Evolutionary conservation across 2,888 invertebrate species (phyloP), one percentile per base, ranked within the genome.

Genomic region (Gymnoscelis rufifasciata): DNA sequence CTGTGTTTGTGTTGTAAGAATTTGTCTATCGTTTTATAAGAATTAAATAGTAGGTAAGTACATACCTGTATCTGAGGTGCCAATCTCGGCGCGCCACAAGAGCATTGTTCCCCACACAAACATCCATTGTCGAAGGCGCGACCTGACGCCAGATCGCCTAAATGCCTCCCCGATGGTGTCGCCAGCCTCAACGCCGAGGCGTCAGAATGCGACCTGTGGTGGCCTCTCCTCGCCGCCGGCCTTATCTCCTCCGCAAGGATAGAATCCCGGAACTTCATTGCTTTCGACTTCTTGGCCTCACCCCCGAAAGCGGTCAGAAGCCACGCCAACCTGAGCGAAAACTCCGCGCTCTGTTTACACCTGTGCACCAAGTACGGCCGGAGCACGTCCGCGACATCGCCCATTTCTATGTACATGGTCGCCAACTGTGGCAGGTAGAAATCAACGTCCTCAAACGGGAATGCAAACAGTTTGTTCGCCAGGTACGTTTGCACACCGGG

Each of bases 381-480:
- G 56, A 89, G 68, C 58, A 88, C 83, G 89, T 99, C 98, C 43
- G 99, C 98, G 60, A 98, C 93, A 75, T 98, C 98, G 68, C 95
- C 95, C 93, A 98, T 97, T 89, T 98, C 97, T 82, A 99, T 95
- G 80, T 98, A 99, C 96, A 99, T 97, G 69, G 97, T 97, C 69
- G 99, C 94, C 71, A 99, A 88, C 86, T 99, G 99, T 37, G 99
- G 99, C 76, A 99, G 91, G 88, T 98, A 99, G 80, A 98, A 97
- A 89, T 99, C 98, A 55, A 99, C 97, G 62, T 98, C 97, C 57
- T 90, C 91, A 77, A 95, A 92, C 23, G 94, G 93, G 82, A 99
- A 99, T 80, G 95, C 96, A 86, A 99, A 99, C 88, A 99, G 93
- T 84, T 97, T 95, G 89, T 99, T 99, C 56, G 97, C 99, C 76